Evolutionary conservation across 2,888 invertebrate genomes (phyloP).

Genomic region (Tanytarsus gracilentus): DNA sequence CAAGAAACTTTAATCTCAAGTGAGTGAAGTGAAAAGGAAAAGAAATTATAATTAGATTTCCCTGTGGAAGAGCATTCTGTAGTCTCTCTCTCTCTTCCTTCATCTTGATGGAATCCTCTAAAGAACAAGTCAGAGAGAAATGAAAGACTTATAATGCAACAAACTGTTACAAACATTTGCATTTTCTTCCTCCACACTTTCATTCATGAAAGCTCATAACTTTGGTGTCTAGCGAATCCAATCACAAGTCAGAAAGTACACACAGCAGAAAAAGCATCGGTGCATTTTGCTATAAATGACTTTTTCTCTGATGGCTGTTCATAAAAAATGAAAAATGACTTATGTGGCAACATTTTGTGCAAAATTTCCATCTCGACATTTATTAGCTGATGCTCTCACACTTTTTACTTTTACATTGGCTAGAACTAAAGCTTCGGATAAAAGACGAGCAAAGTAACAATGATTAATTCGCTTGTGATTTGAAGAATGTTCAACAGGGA

Average conservation of each 20-base stretch:
- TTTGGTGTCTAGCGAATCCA: constrained; percentile 19
- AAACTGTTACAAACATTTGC: constrained; percentile 25
- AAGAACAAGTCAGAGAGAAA: neutral
- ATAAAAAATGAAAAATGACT: constrained; percentile 26
- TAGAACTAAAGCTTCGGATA: neutral
- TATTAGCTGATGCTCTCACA: neutral
- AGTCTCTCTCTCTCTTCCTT: neutral
- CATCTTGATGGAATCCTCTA: neutral
- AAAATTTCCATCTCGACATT: constrained; percentile 7
- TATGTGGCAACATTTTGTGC: neutral
- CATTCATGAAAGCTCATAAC: constrained; percentile 2
- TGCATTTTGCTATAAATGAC: constrained; percentile 21
- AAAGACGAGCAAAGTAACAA: neutral
- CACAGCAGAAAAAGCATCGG: neutral
- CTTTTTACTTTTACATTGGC: neutral
- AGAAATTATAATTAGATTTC: constrained; percentile 28
- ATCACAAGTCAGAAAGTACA: constrained; percentile 15
- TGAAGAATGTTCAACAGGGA: constrained; percentile 12
- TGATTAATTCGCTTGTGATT: constrained; percentile 14
- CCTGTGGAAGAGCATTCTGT: constrained; percentile 1
- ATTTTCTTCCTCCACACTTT: constrained; percentile 1
- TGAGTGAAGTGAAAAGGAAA: constrained; percentile 22
- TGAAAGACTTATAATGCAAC: constrained; percentile 10
- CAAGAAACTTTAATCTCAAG: constrained; percentile 22
- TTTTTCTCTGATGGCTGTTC: constrained; percentile 12